These are phyloP conservation scores for Cordilura impudica DNA, from an alignment of 2,888 invertebrate genomes.

Conservation along the genomic window DNA sequence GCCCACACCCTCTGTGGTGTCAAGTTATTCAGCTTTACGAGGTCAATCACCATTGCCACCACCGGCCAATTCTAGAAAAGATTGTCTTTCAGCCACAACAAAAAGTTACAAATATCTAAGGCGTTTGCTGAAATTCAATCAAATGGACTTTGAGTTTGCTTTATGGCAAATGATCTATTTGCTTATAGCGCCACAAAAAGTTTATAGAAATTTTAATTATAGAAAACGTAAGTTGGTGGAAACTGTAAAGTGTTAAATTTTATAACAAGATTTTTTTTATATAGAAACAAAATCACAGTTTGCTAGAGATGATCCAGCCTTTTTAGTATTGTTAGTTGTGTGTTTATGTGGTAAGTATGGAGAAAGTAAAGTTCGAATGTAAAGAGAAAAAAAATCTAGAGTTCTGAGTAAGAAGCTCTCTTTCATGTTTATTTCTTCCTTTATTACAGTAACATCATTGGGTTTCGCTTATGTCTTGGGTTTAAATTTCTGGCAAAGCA, in stretches of 20 bases:
- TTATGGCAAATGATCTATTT: constrained; percentile 99
- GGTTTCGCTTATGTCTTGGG: constrained; percentile 90
- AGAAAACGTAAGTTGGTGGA: constrained; percentile 89
- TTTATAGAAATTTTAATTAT: constrained; percentile 97
- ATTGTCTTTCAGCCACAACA: constrained; percentile 89
- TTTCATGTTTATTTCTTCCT: background rate
- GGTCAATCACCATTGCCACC: constrained; percentile 84
- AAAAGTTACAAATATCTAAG: constrained; percentile 93
- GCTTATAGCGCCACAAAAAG: constrained; percentile 96
- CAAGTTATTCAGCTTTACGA: constrained; percentile 77
- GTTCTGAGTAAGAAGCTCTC: too few species aligned
- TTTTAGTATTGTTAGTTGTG: constrained; percentile 92
- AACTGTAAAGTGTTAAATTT: background rate
- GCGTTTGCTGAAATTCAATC: constrained; percentile 91
- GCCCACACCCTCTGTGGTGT: constrained; percentile 79
- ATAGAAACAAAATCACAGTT: constrained; percentile 98
- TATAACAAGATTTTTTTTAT: constrained; percentile 70
- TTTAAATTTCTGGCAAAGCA: constrained; percentile 83
- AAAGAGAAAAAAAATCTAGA: too few species aligned
- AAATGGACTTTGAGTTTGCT: constrained; percentile 99
- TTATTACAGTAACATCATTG: constrained; percentile 87
- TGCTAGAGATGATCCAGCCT: constrained; percentile 99
- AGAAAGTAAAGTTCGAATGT: too few species aligned
- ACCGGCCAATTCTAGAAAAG: constrained; percentile 83
- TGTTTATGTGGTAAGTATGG: constrained; percentile 85